Evolutionary conservation across 64 coral and sea anemone species (phyloP).

Genomic region (Stichodactyla helianthus): DNA sequence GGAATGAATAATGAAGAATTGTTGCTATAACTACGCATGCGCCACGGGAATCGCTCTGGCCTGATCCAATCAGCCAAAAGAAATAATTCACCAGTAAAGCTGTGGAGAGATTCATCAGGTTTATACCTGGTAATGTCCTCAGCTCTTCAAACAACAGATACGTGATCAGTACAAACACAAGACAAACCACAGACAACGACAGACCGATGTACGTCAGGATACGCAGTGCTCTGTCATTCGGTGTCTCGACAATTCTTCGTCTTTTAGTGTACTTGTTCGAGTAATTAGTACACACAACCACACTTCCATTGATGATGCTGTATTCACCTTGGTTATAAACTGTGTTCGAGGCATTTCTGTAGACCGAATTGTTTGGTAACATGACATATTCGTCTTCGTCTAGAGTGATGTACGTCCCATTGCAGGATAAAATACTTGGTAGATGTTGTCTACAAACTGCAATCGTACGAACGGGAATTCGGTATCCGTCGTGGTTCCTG

Average conservation of each 20-base stretch:
- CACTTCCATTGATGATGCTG: not conserved
- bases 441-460: not conserved
- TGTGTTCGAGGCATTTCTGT: slow-evolving; percentile 14
- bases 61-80: slow-evolving; percentile 14
- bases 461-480: not conserved
- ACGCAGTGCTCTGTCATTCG: not conserved
- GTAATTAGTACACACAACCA: slow-evolving; percentile 8
- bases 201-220: slow-evolving; percentile 20
- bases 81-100: slow-evolving; percentile 9
- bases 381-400: slow-evolving; percentile 19
- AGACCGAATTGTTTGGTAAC: slow-evolving; percentile 28
- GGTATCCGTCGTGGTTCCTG: not conserved
- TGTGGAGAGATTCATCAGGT: slow-evolving; percentile 35
- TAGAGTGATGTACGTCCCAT: slow-evolving; percentile 19
- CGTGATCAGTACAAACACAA: slow-evolving; percentile 20
- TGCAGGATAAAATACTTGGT: not conserved
- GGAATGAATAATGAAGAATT: slow-evolving; percentile 32
- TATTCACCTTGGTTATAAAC: slow-evolving; percentile 16
- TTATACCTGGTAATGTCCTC: slow-evolving; percentile 35
- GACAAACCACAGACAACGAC: slow-evolving; percentile 22
- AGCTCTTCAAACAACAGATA: slow-evolving; percentile 39
- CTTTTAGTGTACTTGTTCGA: not conserved
- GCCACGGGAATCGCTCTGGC: not conserved
- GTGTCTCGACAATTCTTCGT: not conserved
- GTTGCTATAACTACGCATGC: slow-evolving; percentile 30